These are phyloP conservation scores for Dysidea cf. avara DNA, from an alignment of 37 sponge, comb jelly and placozoan species.

Conservation along the genomic window DNA sequence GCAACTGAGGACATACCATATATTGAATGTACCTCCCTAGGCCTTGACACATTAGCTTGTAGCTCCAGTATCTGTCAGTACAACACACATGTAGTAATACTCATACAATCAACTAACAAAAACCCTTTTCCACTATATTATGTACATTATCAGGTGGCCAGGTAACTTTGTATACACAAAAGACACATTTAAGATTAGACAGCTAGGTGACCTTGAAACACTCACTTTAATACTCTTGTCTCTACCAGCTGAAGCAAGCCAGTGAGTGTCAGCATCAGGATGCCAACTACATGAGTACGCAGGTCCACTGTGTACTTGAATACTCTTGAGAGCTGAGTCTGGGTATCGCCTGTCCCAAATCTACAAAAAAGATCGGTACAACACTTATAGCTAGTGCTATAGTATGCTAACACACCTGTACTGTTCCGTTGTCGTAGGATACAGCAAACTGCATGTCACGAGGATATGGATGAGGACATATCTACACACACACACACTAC, in stretches of 20 bases:
- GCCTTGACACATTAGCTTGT: no score
- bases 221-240: conserved; percentile 81
- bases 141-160: no score
- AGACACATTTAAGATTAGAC: no score
- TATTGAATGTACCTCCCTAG: conserved; percentile 42
- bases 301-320: conserved; percentile 67
- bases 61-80: no score
- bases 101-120: no score
- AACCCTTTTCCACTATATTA: no score
- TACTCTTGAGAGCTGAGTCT: conserved; percentile 21
- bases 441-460: conserved; percentile 67
- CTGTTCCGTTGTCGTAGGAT: conserved; percentile 66
- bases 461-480: neutral
- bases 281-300: conserved; percentile 88
- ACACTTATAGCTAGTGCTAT: neutral
- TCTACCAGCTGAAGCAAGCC: conserved; percentile 73
- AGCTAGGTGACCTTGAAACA: neutral
- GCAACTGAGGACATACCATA: conserved; percentile 62
- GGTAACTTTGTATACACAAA: no score
- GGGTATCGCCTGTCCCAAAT: conserved; percentile 76
- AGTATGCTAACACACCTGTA: conserved; percentile 59
- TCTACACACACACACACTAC: neutral
- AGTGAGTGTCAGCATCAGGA: conserved; percentile 52
- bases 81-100: no score
- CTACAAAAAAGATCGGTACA: conserved; percentile 18